Conservation (phyloP, 1,140 invertebrate species). For the Plutomurus gul region DNA sequence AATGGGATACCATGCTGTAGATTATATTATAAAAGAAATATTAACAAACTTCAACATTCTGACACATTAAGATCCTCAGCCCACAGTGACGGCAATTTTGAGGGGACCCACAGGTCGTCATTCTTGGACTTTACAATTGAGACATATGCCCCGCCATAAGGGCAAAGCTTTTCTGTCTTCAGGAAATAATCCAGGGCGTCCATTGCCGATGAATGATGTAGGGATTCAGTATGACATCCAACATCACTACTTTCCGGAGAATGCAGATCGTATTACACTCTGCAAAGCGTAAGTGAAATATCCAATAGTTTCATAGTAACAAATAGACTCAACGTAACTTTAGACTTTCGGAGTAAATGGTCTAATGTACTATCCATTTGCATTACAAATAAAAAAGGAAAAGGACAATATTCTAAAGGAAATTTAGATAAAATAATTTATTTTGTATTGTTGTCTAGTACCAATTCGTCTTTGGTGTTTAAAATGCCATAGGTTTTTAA, state of each 20-base stretch:
- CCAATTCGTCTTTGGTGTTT: too few relatives aligned
- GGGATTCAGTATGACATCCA: slow-evolving; percentile 61
- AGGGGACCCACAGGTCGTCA: slow-evolving; percentile 89
- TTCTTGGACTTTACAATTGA: slow-evolving; percentile 89
- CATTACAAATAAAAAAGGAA: too few relatives aligned
- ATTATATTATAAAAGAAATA: too few relatives aligned
- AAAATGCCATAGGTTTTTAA: too few relatives aligned
- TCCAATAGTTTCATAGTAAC: too few relatives aligned
- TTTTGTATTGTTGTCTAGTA: too few relatives aligned
- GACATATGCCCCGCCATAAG: slow-evolving; percentile 79
- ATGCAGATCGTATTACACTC: slow-evolving; percentile 75
- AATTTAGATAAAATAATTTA: too few relatives aligned
- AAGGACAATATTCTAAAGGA: too few relatives aligned
- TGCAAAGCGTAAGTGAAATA: slow-evolving; percentile 75
- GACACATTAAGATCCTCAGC: slow-evolving; percentile 61
- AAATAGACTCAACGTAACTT: too few relatives aligned
- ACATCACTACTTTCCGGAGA: slow-evolving; percentile 78
- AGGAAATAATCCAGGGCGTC: slow-evolving; percentile 75
- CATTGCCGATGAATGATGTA: slow-evolving; percentile 74
- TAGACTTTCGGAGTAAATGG: too few relatives aligned
- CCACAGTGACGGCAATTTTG: slow-evolving; percentile 74
- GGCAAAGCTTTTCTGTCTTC: slow-evolving; percentile 52
- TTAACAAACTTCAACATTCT: neutral
- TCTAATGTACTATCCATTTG: too few relatives aligned
- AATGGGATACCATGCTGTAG: too few relatives aligned